Base-by-base conservation (phyloP, 2,113 vertebrate genomes). In the Callaeas wilsoni region DNA sequence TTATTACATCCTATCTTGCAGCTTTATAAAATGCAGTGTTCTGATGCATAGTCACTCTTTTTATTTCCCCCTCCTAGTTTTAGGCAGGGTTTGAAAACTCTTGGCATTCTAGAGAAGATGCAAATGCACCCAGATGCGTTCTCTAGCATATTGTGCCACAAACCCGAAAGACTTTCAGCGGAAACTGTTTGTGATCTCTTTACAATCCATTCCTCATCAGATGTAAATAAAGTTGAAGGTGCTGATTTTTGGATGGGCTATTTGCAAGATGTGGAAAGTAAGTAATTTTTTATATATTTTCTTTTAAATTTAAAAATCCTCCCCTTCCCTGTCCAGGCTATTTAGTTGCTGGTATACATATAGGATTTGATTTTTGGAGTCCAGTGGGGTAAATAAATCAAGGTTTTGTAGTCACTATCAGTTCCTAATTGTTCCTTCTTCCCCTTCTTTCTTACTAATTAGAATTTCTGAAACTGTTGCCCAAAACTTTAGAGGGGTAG, bases 101-200 rank as follows among this genome's bases (percentile, higher is more conserved):
- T 99, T 77, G 99, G 98, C 16, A 97, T 99, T 68, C 98, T 99
- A 81, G 98, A 99, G 87, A 98, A 98, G 97, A 98, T 99, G 88
- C 98, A 99, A 91, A 97, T 95, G 74, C 98, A 98, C 59, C 98
- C 99, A 1, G 95, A 98, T 20, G 95, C 65, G 2, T 99, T 99
- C 96, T 97, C 44, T 94, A 75, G 95, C 9, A 73, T 99, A 68
- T 98, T 99, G 49, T 99, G 99, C 80, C 77, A 98, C 62, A 97
- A 97, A 59, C 93, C 96, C 3, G 97, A 97, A 74, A 98, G 52
- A 73, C 97, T 99, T 82, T 98, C 98, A 25, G 98, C 98, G 12
- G 96, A 98, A 96, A 92, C 41, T 13, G 10, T 99, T 78, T 84
- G 79, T 67, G 94, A 97, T 79, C 97, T 99, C 75, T 99, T 99